Percentiles rank a stretch among this genome's conserved stretches.
phyloP scores from a whole-genome alignment of 2,888 invertebrate species.

The Aporophyla lueneburgensis region DNA sequence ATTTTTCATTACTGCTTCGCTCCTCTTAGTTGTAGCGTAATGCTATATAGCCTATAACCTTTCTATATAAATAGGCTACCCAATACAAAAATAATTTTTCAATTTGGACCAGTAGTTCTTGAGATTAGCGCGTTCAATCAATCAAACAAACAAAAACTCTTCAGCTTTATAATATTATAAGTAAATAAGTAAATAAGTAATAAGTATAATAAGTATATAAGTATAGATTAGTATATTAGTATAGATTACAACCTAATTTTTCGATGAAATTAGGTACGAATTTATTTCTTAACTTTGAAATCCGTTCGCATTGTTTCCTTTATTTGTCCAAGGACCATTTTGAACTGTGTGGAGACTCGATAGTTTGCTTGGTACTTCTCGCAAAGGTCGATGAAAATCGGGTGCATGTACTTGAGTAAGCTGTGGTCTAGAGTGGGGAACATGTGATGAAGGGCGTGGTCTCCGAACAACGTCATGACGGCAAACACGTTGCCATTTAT shows the following conservation, averaged over 20 bases:
- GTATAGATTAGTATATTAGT: too few species aligned
- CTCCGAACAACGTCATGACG: slow-evolving; percentile 93
- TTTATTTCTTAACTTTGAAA: slow-evolving; percentile 66
- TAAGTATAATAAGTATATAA: too few species aligned
- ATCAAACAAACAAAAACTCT: too few species aligned
- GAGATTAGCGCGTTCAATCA: too few species aligned
- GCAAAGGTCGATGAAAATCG: slow-evolving; percentile 80
- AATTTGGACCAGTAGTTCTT: too few species aligned
- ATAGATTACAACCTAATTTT: slow-evolving; percentile 64
- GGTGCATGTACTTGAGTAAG: slow-evolving; percentile 91
- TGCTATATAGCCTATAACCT: too few species aligned
- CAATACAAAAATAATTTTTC: too few species aligned
- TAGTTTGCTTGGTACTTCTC: slow-evolving; percentile 89
- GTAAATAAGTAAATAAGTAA: too few species aligned
- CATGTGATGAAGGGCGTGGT: slow-evolving; percentile 94
- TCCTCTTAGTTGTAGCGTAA: too few species aligned
- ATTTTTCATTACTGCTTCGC: too few species aligned
- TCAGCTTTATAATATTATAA: too few species aligned
- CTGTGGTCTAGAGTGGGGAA: slow-evolving; percentile 95
- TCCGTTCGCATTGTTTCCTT: slow-evolving; percentile 69
- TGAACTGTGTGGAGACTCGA: slow-evolving; percentile 86
- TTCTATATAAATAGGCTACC: too few species aligned
- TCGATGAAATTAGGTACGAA: slow-evolving; percentile 48
- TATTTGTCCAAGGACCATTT: slow-evolving; percentile 92
- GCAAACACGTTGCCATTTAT: slow-evolving; percentile 92